Percentiles rank a stretch among this genome's conserved stretches.
Conservation (phyloP, 2,113 vertebrate genomes). For the Spea bombifrons region DNA sequence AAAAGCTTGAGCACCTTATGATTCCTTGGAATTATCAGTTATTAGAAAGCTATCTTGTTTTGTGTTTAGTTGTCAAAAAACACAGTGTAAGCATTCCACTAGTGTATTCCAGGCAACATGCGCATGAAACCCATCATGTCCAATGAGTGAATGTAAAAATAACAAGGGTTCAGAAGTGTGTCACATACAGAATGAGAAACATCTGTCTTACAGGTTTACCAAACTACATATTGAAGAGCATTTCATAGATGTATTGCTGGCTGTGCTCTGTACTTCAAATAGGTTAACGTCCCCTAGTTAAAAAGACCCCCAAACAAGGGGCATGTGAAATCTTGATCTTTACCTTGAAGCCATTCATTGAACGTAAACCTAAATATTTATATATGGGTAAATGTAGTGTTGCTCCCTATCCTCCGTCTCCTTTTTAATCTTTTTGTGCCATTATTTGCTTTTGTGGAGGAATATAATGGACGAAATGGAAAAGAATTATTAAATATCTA, state of each 20-base stretch:
- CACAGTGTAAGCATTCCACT: slow-evolving; percentile 19
- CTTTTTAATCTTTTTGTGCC: too few relatives aligned
- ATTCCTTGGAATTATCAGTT: slow-evolving; percentile 39
- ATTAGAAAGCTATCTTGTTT: slow-evolving; percentile 26
- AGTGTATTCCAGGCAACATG: slow-evolving; percentile 21
- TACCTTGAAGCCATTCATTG: too few relatives aligned
- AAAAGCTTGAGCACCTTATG: slow-evolving; percentile 6
- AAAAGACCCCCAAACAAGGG: too few relatives aligned
- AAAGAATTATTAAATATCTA: too few relatives aligned
- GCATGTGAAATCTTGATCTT: too few relatives aligned
- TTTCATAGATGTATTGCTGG: neutral
- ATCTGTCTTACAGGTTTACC: slow-evolving; percentile 33
- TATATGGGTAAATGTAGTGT: too few relatives aligned
- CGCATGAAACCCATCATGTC: slow-evolving; percentile 15
- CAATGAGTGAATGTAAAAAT: slow-evolving; percentile 30
- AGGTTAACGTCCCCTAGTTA: too few relatives aligned
- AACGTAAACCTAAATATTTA: too few relatives aligned
- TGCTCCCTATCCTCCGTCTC: too few relatives aligned
- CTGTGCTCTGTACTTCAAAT: too few relatives aligned
- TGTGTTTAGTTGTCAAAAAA: slow-evolving; percentile 31
- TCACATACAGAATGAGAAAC: slow-evolving; percentile 33
- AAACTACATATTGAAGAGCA: neutral
- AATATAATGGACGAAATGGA: too few relatives aligned
- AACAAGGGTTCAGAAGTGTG: slow-evolving; percentile 31
- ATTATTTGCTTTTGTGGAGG: too few relatives aligned